Percentiles rank a stretch among this genome's conserved stretches.
phyloP scores from a whole-genome alignment of 2,888 invertebrate species.

The Oscheius sp. region DNA sequence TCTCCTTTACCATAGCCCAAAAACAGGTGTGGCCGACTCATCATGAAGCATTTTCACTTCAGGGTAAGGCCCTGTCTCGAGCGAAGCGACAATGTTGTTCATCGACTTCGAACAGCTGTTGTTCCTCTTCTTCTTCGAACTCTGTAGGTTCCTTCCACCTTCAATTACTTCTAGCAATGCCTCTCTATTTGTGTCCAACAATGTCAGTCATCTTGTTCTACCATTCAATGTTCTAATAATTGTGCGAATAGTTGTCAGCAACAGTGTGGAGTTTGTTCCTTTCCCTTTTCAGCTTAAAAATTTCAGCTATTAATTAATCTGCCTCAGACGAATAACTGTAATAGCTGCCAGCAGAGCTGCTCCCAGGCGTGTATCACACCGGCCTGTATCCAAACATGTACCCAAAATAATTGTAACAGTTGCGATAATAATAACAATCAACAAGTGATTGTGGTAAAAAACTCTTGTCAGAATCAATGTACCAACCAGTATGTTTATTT shows the following conservation, averaged over 20 bases:
- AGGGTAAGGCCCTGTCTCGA: slow-evolving; percentile 4
- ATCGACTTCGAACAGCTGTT: slow-evolving; percentile 11
- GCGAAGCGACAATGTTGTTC: slow-evolving; percentile 29
- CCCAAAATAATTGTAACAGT: slow-evolving; percentile 14
- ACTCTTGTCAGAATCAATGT: slow-evolving; percentile 18
- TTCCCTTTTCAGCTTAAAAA: not conserved
- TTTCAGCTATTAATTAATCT: slow-evolving; percentile 1
- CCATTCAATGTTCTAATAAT: not conserved
- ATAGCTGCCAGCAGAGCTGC: slow-evolving; percentile 18
- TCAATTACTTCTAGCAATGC: not conserved
- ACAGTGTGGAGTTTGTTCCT: slow-evolving; percentile 8
- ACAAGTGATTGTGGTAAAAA: slow-evolving; percentile 17
- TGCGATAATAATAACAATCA: slow-evolving; percentile 1
- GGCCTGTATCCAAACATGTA: slow-evolving; percentile 13
- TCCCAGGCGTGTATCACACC: slow-evolving; percentile 20
- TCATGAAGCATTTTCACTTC: not conserved
- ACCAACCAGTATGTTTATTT: too few relatives aligned
- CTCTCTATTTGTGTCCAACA: slow-evolving; percentile 7
- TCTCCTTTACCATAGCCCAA: slow-evolving; percentile 21
- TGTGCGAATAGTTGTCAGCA: slow-evolving; percentile 17
- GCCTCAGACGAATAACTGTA: not conserved
- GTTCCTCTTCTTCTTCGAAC: slow-evolving; percentile 4
- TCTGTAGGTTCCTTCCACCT: not conserved
- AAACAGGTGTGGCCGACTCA: slow-evolving; percentile 11
- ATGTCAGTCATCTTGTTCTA: slow-evolving; percentile 13